These are phyloP conservation scores for Archocentrus centrarchus DNA, from an alignment of 2,113 vertebrate species.

Conservation along the genomic window DNA sequence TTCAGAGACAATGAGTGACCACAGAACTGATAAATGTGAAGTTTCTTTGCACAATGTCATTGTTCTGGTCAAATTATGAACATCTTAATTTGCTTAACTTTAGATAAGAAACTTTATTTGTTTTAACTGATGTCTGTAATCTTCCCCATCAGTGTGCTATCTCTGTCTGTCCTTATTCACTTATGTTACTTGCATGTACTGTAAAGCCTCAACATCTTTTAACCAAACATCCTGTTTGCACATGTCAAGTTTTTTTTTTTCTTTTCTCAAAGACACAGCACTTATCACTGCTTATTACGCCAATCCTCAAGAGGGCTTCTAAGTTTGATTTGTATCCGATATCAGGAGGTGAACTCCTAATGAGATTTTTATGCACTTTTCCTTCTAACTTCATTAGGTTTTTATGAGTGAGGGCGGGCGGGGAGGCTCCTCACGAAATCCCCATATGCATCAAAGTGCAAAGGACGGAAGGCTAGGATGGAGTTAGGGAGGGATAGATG, in stretches of 20 bases:
- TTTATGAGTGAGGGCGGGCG: slow-evolving; percentile 76
- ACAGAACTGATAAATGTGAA: neutral
- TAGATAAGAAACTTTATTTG: neutral
- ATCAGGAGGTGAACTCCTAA: slow-evolving; percentile 73
- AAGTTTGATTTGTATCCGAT: slow-evolving; percentile 78
- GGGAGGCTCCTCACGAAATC: slow-evolving; percentile 49
- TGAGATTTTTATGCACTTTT: slow-evolving; percentile 81
- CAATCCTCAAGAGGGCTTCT: slow-evolving; percentile 71
- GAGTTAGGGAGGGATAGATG: slow-evolving; percentile 56
- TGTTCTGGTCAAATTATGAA: neutral
- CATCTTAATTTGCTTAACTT: neutral
- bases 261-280: slow-evolving; percentile 41
- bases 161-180: neutral
- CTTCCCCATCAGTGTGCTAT: neutral
- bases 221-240: slow-evolving; percentile 35
- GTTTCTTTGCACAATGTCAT: neutral
- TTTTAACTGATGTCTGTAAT: neutral
- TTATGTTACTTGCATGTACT: neutral
- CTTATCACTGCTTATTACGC: slow-evolving; percentile 63
- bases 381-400: slow-evolving; percentile 80
- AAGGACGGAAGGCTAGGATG: slow-evolving; percentile 31
- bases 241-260: slow-evolving; percentile 30
- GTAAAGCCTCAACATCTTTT: slow-evolving; percentile 7
- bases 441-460: slow-evolving; percentile 63
- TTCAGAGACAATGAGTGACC: slow-evolving; percentile 24